These are phyloP conservation scores for Netelia melanura DNA, from an alignment of 2,888 invertebrate genomes.

Conservation along the genomic window DNA sequence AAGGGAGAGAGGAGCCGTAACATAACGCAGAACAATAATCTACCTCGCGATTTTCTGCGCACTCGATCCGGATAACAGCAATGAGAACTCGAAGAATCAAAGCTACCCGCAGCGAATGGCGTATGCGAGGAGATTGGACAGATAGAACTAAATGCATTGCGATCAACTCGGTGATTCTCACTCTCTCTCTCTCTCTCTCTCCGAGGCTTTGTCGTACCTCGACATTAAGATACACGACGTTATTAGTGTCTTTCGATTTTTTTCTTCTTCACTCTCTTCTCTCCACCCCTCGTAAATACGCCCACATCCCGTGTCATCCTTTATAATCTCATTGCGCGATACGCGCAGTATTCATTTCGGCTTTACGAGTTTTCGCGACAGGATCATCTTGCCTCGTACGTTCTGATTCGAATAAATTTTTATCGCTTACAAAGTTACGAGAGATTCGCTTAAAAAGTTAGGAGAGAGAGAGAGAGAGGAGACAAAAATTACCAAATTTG, in stretches of 20 bases:
- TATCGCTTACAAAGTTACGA: background rate
- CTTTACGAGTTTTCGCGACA: conserved; percentile 61
- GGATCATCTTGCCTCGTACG: conserved; percentile 26
- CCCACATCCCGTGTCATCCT: conserved; percentile 80
- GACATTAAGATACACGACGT: conserved; percentile 71
- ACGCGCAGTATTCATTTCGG: conserved; percentile 63
- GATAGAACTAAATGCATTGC: conserved; percentile 43
- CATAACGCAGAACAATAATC: conserved; percentile 53
- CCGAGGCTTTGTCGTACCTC: conserved; percentile 63
- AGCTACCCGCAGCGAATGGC: conserved; percentile 6
- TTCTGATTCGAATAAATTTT: background rate
- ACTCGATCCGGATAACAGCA: conserved; percentile 55
- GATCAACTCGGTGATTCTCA: conserved; percentile 21
- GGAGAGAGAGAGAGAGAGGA: background rate
- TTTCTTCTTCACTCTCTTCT: conserved; percentile 20
- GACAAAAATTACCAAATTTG: background rate
- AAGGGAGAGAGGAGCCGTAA: background rate
- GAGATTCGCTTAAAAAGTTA: too few relatives aligned
- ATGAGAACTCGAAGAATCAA: conserved; percentile 37
- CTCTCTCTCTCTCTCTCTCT: background rate
- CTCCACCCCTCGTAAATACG: conserved; percentile 67
- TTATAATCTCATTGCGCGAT: conserved; percentile 75
- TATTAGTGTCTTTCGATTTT: conserved; percentile 45
- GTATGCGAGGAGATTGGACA: background rate
- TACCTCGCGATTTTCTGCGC: conserved; percentile 59